phyloP scores from a whole-genome alignment of 1,140 invertebrate genomes.

The Oreohelix idahoensis region DNA sequence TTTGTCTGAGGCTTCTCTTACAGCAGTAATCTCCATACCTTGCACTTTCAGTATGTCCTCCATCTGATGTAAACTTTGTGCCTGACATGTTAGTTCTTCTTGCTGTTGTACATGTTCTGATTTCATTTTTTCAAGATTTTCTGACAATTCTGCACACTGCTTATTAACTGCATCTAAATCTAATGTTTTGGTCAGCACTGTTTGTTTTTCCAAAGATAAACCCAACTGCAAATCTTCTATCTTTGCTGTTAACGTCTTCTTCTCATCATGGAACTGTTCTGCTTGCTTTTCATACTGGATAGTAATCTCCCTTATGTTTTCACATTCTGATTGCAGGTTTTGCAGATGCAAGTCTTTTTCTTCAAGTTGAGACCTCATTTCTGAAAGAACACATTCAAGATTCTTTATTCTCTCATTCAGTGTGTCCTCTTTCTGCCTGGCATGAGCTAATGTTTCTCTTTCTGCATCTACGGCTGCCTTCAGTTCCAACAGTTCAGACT shows the following conservation, averaged over 20 bases:
- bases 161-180: neutral
- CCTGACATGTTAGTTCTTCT: neutral
- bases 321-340: neutral
- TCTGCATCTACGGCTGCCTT: neutral
- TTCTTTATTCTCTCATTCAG: neutral
- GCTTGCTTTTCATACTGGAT: neutral
- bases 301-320: neutral
- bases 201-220: neutral
- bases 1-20: neutral
- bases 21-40: neutral
- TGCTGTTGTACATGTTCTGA: neutral
- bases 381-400: neutral
- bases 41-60: neutral
- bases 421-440: neutral
- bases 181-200: neutral
- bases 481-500: constrained; percentile 8
- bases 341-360: neutral
- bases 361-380: neutral
- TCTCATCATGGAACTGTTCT: neutral
- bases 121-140: neutral
- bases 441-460: neutral
- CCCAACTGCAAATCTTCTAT: neutral
- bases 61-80: neutral
- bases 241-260: neutral
- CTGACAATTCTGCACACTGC: neutral